Conservation (phyloP, 2,113 vertebrate species). For the Erpornis zantholeuca region DNA sequence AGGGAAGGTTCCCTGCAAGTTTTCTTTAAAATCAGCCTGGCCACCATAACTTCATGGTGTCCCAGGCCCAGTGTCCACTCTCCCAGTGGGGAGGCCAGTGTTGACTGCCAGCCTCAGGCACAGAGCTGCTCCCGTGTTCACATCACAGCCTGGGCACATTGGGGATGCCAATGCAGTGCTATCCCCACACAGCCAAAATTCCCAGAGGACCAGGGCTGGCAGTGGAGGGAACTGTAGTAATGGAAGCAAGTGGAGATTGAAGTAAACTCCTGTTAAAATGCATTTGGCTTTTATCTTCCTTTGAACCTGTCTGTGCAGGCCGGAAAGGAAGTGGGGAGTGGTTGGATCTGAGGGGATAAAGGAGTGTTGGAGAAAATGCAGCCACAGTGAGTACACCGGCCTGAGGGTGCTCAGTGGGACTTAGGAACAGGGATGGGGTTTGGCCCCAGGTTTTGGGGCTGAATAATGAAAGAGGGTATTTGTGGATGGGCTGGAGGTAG, state of each 20-base stretch:
- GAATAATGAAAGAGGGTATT: neutral
- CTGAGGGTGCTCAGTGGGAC: neutral
- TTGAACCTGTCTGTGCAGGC: neutral
- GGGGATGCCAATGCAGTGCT: fast-evolving
- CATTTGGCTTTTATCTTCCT: neutral
- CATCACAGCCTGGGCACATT: fast-evolving
- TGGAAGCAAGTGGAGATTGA: neutral
- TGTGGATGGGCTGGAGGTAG: neutral
- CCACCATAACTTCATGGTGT: fast-evolving
- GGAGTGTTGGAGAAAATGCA: neutral
- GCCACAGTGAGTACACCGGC: fast-evolving
- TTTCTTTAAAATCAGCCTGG: neutral
- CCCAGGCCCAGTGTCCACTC: fast-evolving
- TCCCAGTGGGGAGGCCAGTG: neutral
- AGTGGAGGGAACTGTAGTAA: fast-evolving
- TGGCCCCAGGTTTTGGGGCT: neutral
- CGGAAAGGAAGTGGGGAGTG: neutral
- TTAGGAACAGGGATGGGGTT: neutral
- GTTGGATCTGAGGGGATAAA: neutral
- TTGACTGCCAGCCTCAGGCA: neutral
- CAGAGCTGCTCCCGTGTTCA: fast-evolving
- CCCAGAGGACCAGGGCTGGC: neutral
- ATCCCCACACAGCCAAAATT: neutral
- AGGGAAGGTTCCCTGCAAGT: neutral
- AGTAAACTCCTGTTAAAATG: neutral